These are phyloP conservation scores for Archilochus colubris DNA, from an alignment of 2,113 vertebrate species.

Conservation along the genomic window DNA sequence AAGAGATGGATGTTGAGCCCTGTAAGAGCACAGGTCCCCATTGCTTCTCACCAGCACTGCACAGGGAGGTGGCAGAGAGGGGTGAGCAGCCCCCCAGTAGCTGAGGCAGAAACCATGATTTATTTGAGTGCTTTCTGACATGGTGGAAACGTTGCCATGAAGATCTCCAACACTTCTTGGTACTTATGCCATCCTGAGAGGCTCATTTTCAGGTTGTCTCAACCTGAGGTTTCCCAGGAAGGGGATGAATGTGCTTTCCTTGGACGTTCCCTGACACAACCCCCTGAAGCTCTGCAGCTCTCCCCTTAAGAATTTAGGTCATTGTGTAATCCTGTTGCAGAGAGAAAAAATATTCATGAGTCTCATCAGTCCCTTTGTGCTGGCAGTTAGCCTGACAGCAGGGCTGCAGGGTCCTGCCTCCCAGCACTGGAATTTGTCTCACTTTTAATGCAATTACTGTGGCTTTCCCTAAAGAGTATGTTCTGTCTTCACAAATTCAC, in stretches of 20 bases:
- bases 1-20: no score
- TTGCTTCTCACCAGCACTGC: no score
- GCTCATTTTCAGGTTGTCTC: neutral
- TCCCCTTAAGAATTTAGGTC: neutral
- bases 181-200: no score
- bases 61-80: no score
- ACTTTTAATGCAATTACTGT: neutral
- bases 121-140: no score
- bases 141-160: no score
- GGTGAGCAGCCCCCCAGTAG: no score
- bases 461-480: neutral
- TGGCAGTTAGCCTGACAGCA: neutral
- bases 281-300: neutral
- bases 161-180: no score
- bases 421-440: neutral
- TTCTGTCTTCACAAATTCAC: neutral
- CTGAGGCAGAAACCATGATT: no score
- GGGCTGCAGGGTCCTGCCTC: neutral
- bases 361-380: neutral
- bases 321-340: neutral
- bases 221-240: neutral
- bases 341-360: neutral
- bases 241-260: neutral
- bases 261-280: neutral
- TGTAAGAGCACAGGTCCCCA: no score